phyloP scores from a whole-genome alignment of 1,140 invertebrate species.

The Copidosoma floridanum region DNA sequence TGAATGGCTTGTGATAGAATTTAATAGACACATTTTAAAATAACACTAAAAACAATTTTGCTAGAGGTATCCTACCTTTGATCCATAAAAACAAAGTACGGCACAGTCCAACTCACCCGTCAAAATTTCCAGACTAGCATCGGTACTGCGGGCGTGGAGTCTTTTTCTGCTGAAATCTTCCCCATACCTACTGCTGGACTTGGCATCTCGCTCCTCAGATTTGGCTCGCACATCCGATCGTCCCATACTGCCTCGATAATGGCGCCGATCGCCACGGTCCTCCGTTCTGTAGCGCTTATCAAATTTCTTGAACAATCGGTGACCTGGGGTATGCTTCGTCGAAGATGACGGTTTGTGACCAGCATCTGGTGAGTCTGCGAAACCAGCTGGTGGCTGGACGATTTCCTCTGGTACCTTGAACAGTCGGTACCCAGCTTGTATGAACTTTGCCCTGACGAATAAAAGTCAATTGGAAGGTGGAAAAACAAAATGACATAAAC shows the following conservation, averaged over 20 bases:
- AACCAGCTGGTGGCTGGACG: slow-evolving; percentile 81
- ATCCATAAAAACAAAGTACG: too few relatives aligned
- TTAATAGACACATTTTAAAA: too few relatives aligned
- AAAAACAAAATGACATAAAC: too few relatives aligned
- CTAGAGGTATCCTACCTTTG: too few relatives aligned
- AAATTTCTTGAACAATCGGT: slow-evolving; percentile 75
- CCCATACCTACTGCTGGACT: slow-evolving; percentile 51
- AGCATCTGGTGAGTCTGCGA: slow-evolving; percentile 78
- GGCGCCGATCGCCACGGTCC: slow-evolving; percentile 64
- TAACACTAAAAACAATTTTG: too few relatives aligned
- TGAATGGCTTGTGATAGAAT: too few relatives aligned
- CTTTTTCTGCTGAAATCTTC: slow-evolving; percentile 65
- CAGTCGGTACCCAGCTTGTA: neutral
- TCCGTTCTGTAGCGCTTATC: slow-evolving; percentile 81
- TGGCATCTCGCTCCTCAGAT: slow-evolving; percentile 72
- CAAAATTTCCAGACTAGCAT: slow-evolving; percentile 71
- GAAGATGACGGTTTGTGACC: slow-evolving; percentile 49
- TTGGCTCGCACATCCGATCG: slow-evolving; percentile 72
- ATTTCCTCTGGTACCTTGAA: slow-evolving; percentile 67
- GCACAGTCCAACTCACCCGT: slow-evolving; percentile 58
- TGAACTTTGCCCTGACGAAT: too few relatives aligned
- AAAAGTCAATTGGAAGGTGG: too few relatives aligned
- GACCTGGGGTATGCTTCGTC: slow-evolving; percentile 48
- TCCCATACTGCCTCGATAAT: slow-evolving; percentile 64
- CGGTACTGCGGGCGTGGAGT: slow-evolving; percentile 68